Evolutionary conservation across 2,113 vertebrate species (phyloP).

Genomic region (Chionodraco myersi): DNA sequence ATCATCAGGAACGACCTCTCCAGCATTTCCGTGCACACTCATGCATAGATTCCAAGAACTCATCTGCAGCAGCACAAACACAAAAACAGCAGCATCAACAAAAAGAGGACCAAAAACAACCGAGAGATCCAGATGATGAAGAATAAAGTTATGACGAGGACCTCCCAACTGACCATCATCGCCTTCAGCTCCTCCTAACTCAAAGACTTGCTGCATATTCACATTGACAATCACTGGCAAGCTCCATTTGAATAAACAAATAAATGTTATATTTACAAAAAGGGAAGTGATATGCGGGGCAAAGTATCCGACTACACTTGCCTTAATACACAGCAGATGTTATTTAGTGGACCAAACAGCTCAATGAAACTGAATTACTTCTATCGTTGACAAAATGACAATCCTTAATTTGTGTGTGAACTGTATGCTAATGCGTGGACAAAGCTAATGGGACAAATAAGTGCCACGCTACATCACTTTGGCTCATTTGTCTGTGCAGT

Average conservation of each 20-base stretch:
- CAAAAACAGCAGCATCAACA: slow-evolving; percentile 30
- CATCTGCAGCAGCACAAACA: slow-evolving; percentile 39
- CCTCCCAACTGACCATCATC: slow-evolving; percentile 24
- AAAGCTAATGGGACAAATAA: slow-evolving; percentile 44
- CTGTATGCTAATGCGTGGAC: slow-evolving; percentile 65
- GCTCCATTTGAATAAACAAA: slow-evolving; percentile 66
- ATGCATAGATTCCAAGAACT: slow-evolving; percentile 72
- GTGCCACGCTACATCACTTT: slow-evolving; percentile 51
- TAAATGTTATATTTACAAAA: slow-evolving; percentile 64
- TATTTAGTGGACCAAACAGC: slow-evolving; percentile 80
- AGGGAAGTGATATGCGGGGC: slow-evolving; percentile 67
- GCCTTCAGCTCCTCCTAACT: slow-evolving; percentile 39
- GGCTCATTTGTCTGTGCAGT: slow-evolving; percentile 63
- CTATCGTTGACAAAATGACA: slow-evolving; percentile 52
- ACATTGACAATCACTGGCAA: slow-evolving; percentile 65
- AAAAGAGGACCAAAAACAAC: slow-evolving; percentile 27
- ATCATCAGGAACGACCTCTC: slow-evolving; percentile 97
- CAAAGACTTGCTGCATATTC: slow-evolving; percentile 50
- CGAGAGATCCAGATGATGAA: slow-evolving; percentile 63
- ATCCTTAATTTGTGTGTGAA: slow-evolving; percentile 68
- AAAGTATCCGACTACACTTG: slow-evolving; percentile 72
- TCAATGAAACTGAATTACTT: slow-evolving; percentile 64
- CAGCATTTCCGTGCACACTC: slow-evolving; percentile 87
- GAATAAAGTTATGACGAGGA: slow-evolving; percentile 57
- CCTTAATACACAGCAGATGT: slow-evolving; percentile 79